These are phyloP conservation scores for Euborellia annulipes DNA, from an alignment of 1,140 invertebrate species.

Conservation along the genomic window DNA sequence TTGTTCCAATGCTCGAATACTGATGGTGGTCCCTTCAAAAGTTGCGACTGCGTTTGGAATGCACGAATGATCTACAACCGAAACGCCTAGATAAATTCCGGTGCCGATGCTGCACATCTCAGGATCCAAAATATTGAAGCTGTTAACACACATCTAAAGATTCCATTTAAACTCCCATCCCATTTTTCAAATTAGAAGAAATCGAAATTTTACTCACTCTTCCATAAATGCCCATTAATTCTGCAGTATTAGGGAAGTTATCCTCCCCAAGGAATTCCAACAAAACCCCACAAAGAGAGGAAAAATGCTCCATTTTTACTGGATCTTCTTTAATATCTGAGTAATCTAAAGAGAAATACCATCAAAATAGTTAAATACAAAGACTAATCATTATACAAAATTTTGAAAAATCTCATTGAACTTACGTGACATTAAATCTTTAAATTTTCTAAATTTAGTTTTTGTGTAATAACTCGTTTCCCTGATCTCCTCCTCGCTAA, in stretches of 20 bases:
- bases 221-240: slow-evolving; percentile 66
- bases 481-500: slow-evolving; percentile 46
- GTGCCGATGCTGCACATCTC: slow-evolving; percentile 69
- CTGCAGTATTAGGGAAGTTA: slow-evolving; percentile 53
- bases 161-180: no score
- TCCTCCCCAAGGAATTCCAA: slow-evolving; percentile 45
- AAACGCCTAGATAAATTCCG: slow-evolving; percentile 70
- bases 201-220: slow-evolving; percentile 48
- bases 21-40: slow-evolving; percentile 67
- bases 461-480: slow-evolving; percentile 47
- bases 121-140: slow-evolving; percentile 64
- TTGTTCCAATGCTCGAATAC: slow-evolving; percentile 50
- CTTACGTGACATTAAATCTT: slow-evolving; percentile 75
- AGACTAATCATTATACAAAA: slow-evolving; percentile 1
- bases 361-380: slow-evolving; percentile 3
- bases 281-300: slow-evolving; percentile 45
- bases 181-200: slow-evolving; percentile 27
- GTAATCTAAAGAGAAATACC: slow-evolving; percentile 45
- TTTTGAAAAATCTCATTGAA: slow-evolving; percentile 14
- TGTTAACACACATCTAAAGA: slow-evolving; percentile 62
- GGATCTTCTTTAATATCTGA: slow-evolving; percentile 52
- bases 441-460: slow-evolving; percentile 53
- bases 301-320: slow-evolving; percentile 57
- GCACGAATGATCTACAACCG: slow-evolving; percentile 80
- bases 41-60: slow-evolving; percentile 68